Evolutionary conservation across 2,888 invertebrate genomes (phyloP).

Genomic region (Noctua fimbriata): DNA sequence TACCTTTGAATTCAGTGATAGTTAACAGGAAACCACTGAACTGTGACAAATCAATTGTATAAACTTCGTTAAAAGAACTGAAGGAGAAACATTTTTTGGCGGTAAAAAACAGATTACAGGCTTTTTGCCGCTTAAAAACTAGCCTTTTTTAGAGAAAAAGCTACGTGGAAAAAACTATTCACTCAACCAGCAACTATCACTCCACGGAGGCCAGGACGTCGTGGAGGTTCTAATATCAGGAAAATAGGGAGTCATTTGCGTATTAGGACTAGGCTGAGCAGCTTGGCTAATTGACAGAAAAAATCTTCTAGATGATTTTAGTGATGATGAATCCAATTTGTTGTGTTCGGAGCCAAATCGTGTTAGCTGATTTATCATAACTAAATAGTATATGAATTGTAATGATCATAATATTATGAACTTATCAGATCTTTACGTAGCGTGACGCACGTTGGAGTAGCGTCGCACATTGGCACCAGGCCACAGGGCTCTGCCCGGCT

Average conservation of each 20-base stretch:
- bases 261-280: background rate
- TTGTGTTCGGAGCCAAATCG: conserved; percentile 12
- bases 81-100: conserved; percentile 52
- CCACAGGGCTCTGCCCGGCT: conserved; percentile 75
- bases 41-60: conserved; percentile 58
- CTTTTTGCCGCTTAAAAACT: conserved; percentile 53
- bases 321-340: conserved; percentile 26
- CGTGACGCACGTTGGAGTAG: conserved; percentile 65
- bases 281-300: conserved; percentile 16
- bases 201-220: conserved; percentile 24
- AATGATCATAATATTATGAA: conserved; percentile 42
- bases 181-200: conserved; percentile 56
- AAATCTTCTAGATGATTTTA: conserved; percentile 11
- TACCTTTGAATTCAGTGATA: conserved; percentile 30
- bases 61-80: conserved; percentile 51
- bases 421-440: conserved; percentile 58
- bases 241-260: background rate
- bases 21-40: conserved; percentile 40
- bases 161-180: conserved; percentile 30
- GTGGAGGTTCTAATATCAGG: conserved; percentile 30
- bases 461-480: conserved; percentile 73
- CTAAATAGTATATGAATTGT: conserved; percentile 42
- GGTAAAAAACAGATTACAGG: conserved; percentile 45
- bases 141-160: conserved; percentile 54
- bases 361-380: conserved; percentile 38